Evolutionary conservation across 2,888 invertebrate genomes (phyloP), one percentile per base, ranked within the genome.

Genomic region (Apamea crenata): DNA sequence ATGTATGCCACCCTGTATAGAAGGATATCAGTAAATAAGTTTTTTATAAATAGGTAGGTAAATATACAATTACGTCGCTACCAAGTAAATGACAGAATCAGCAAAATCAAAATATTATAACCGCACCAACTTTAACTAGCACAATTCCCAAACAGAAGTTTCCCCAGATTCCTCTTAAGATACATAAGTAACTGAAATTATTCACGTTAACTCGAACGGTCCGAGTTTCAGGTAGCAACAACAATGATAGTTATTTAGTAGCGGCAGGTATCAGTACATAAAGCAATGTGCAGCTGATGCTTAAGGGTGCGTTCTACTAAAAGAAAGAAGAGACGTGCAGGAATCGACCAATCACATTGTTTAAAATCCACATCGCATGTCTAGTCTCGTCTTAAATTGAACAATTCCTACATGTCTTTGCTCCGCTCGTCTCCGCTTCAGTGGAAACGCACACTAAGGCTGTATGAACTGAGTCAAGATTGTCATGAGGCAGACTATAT

Each of bases 141-240:
- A 50, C 29, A 59, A 40, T 29, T 29, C 1, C 18, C 7, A 16
- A 50, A 59, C 32, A n/a, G 32, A 44, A 29, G 21, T n/a, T 59
- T n/a, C 16, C 69, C 32, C 18, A 76, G 56, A 65, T 61, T 61
- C 53, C n/a, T 32, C 29, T 8, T n/a, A 59, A 59, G 67, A 59
- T 47, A 29, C 47, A 14, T 50, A 61, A 47, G 44, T 63, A 75
- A 53, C 36, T 25, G 68, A 76, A 47, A 69, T 75, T 80, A 82
- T 82, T 82, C 47, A 63, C 56, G 68, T 32, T 81, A 74, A 21
- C 47, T 21, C 0, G n/a, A 65, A 18, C 25, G 32, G 61, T 63
- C 29, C 21, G 29, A 82, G 82, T 75, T 80, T 68, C 36, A 36
- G 18, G 25, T 77, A 29, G 36, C 16, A 73, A 32, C 25, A 74